phyloP scores from a whole-genome alignment of 2,888 invertebrate species.

The Idaea aversata region DNA sequence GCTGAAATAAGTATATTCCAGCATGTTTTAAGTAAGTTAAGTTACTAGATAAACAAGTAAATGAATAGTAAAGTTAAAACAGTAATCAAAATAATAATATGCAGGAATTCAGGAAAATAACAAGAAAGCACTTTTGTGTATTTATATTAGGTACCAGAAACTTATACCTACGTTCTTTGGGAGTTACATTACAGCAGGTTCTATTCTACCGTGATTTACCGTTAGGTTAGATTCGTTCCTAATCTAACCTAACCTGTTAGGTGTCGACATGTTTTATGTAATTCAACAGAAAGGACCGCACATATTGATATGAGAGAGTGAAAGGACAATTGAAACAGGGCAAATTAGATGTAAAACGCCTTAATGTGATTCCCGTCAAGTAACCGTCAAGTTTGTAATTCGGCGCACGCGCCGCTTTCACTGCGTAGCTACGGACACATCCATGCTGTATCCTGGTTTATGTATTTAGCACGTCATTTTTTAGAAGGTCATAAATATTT shows the following conservation, averaged over 20 bases:
- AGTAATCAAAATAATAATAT: too few species aligned
- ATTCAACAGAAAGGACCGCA: slow-evolving; percentile 15
- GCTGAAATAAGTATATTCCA: too few species aligned
- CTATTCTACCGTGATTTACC: slow-evolving; percentile 14
- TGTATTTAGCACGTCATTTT: slow-evolving; percentile 16
- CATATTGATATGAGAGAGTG: slow-evolving; percentile 51
- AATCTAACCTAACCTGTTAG: too few species aligned
- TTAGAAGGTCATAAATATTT: slow-evolving; percentile 8
- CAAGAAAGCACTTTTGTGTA: neutral
- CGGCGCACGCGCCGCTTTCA: slow-evolving; percentile 71
- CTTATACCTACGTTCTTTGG: neutral
- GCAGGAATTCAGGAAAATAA: too few species aligned
- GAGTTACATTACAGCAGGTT: slow-evolving; percentile 18
- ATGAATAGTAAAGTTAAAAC: too few species aligned
- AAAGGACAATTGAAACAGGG: slow-evolving; percentile 64
- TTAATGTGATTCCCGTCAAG: slow-evolving; percentile 69
- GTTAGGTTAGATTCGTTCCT: slow-evolving; percentile 6
- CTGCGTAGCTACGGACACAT: slow-evolving; percentile 41
- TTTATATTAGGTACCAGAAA: neutral
- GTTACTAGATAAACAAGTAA: too few species aligned
- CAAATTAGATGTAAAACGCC: slow-evolving; percentile 69
- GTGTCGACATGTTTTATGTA: slow-evolving; percentile 15
- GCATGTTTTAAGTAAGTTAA: too few species aligned
- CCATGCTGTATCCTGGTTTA: slow-evolving; percentile 58
- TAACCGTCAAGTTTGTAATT: slow-evolving; percentile 55